These are phyloP conservation scores for Drosophila eohydei DNA, from an alignment of 2,888 invertebrate genomes.

Conservation along the genomic window DNA sequence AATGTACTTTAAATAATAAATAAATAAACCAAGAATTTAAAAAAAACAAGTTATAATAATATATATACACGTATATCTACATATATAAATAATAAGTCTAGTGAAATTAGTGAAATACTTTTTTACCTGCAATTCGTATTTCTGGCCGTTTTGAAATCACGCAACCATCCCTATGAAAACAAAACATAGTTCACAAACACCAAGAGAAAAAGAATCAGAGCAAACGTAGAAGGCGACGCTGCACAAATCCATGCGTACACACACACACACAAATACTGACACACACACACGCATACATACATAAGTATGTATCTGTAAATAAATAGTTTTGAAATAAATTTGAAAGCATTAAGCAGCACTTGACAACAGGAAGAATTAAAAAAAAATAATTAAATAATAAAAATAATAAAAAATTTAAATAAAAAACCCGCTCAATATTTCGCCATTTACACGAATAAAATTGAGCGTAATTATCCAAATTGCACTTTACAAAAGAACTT, in stretches of 20 bases:
- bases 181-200: conserved; percentile 8
- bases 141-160: conserved; percentile 5
- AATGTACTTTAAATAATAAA: neutral
- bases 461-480: conserved; percentile 53
- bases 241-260: conserved; percentile 18
- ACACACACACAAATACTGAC: neutral
- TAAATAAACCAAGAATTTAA: neutral
- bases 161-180: conserved; percentile 19
- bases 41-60: neutral
- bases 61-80: neutral
- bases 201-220: conserved; percentile 15
- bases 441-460: conserved; percentile 73
- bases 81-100: neutral
- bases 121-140: neutral
- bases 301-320: conserved; percentile 36
- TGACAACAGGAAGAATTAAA: conserved; percentile 22
- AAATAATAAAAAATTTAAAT: conserved; percentile 11
- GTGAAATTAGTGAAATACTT: neutral
- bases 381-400: conserved; percentile 20
- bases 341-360: conserved; percentile 49
- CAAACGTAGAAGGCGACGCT: conserved; percentile 13
- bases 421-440: conserved; percentile 63
- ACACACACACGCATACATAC: conserved; percentile 2
- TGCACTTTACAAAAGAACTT: conserved; percentile 51
- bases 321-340: conserved; percentile 57